Evolutionary conservation across 1,140 invertebrate species (phyloP), one percentile per base, ranked within the genome.

Genomic region (Adelges cooleyi): DNA sequence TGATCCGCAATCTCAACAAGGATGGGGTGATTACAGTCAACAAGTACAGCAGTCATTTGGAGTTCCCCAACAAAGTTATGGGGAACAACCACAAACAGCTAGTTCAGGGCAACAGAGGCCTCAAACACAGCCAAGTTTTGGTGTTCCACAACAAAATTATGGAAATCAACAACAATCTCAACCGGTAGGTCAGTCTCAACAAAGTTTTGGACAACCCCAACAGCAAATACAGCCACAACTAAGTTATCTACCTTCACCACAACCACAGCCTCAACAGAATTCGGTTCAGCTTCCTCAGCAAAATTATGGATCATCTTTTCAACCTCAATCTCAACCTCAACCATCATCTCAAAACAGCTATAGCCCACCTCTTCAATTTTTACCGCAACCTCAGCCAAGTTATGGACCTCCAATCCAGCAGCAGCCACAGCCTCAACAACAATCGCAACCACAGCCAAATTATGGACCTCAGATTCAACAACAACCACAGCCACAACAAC

Each of bases 161-260:
- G 53, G 53, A 42, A 54, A 38, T 9, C 52, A 40, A 25, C 33
- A 54, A 54, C 10, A n/a, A 44, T n/a, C 40, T 44, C 40, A 56
- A 23, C 9, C 18, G 9, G 11, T 22, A 36, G n/a, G 17, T 20
- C 52, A 54, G 22, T 13, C 3, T 22, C 52, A 54, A 15, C 51
- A 53, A 54, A 54, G 33, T 13, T 54, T 20, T n/a, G 20, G 52
- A 15, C 50, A 40, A 23, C 53, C 38, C 4, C 53, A 56, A 56
- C 52, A 27, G 15, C 13, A 17, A 42, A 10, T 22, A 56, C 53
- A 40, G 25, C 22, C 38, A 1, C 51, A 53, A 15, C 15, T 22
- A 17, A 56, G 2, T 9, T 40, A 42, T 20, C 13, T 17, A 3
- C 22, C 53, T 15, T 17, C 52, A 38, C 17, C 3, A 25, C 53